phyloP scores from a whole-genome alignment of 2,888 invertebrate genomes.

The Mythimna impura region DNA sequence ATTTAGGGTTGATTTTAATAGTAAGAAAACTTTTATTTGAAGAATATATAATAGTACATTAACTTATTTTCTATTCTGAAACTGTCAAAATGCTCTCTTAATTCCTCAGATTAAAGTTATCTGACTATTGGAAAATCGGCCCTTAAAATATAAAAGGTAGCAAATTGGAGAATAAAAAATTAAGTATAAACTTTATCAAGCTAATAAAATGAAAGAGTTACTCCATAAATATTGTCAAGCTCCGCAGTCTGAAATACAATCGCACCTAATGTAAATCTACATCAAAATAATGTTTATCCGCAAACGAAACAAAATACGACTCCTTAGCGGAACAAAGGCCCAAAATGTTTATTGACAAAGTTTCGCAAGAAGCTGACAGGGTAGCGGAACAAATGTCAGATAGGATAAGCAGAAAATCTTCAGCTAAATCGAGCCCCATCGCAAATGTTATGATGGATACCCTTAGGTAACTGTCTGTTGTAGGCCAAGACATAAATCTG shows the following conservation, averaged over 20 bases:
- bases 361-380: slow-evolving; percentile 62
- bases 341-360: slow-evolving; percentile 58
- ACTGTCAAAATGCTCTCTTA: no score
- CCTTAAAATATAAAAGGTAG: no score
- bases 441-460: slow-evolving; percentile 62
- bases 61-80: no score
- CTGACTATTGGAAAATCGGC: no score
- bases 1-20: not conserved
- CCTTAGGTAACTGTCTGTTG: slow-evolving; percentile 15
- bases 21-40: no score
- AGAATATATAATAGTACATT: no score
- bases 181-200: not conserved
- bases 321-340: slow-evolving; percentile 30
- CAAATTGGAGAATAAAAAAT: not conserved
- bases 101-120: no score
- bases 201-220: not conserved
- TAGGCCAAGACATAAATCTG: slow-evolving; percentile 34
- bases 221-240: not conserved
- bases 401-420: slow-evolving; percentile 51
- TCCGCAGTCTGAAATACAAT: slow-evolving; percentile 11
- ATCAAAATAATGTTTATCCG: slow-evolving; percentile 36
- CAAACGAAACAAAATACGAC: slow-evolving; percentile 39
- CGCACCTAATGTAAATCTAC: slow-evolving; percentile 20
- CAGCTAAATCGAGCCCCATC: slow-evolving; percentile 33
- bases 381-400: slow-evolving; percentile 40